Evolutionary conservation across 64 coral and sea anemone genomes (phyloP).

Genomic region (Acropora yongei): DNA sequence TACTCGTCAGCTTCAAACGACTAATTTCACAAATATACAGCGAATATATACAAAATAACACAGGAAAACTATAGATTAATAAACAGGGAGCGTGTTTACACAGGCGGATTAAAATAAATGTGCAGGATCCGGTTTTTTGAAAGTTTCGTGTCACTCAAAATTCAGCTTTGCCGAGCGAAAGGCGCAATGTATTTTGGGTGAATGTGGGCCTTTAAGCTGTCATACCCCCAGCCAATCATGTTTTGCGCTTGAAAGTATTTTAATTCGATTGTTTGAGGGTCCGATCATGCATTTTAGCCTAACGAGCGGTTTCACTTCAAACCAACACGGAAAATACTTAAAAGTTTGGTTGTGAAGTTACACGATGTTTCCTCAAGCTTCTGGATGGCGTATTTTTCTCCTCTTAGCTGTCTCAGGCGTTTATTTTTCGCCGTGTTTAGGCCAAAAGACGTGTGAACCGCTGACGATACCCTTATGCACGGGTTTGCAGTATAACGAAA

Average conservation of each 20-base stretch:
- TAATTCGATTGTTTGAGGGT: slow-evolving; percentile 69
- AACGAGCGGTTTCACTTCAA: background rate
- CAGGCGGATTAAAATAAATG: too few relatives aligned
- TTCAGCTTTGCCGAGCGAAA: too few relatives aligned
- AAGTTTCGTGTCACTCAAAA: too few relatives aligned
- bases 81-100: too few relatives aligned
- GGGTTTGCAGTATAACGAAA: slow-evolving; percentile 82
- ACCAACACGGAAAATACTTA: background rate
- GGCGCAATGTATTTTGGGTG: too few relatives aligned
- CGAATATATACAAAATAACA: too few relatives aligned
- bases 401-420: slow-evolving; percentile 51
- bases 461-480: slow-evolving; percentile 84
- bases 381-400: slow-evolving; percentile 34
- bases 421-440: slow-evolving; percentile 74
- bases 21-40: too few relatives aligned
- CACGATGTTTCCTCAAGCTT: slow-evolving; percentile 12
- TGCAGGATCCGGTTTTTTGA: too few relatives aligned
- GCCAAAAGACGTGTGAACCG: slow-evolving; percentile 79
- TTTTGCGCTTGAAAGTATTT: slow-evolving; percentile 17
- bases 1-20: too few relatives aligned
- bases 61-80: too few relatives aligned
- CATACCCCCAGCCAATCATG: slow-evolving; percentile 45
- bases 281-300: background rate
- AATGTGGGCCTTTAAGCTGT: background rate
- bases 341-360: background rate